Evolutionary conservation across 1,140 invertebrate genomes (phyloP).

Genomic region (Macrotrachela quadricornifera): DNA sequence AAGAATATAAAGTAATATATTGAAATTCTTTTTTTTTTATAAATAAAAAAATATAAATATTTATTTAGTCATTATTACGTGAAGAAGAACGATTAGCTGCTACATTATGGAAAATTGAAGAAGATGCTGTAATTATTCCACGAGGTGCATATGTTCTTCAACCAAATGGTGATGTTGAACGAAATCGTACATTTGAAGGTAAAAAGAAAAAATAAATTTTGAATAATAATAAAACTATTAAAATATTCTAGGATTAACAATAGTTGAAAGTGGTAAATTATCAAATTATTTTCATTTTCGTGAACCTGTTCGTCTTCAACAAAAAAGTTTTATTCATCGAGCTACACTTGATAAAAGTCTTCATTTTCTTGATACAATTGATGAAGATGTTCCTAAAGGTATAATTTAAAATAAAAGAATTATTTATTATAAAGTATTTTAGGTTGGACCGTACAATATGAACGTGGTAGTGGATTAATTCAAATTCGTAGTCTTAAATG

Average conservation of each 20-base stretch:
- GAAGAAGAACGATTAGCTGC: conserved; percentile 29
- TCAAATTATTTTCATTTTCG: conserved; percentile 30
- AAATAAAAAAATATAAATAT: neutral
- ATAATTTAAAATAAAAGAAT: too few relatives aligned
- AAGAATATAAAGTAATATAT: conserved; percentile 10
- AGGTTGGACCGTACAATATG: conserved; percentile 28
- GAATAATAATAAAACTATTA: neutral
- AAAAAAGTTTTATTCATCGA: conserved; percentile 21
- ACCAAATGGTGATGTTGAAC: conserved; percentile 21
- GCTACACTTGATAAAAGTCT: conserved; percentile 28
- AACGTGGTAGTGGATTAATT: conserved; percentile 26
- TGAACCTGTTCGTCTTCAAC: conserved; percentile 17
- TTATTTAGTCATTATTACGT: conserved; percentile 24
- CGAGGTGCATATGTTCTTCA: conserved; percentile 23
- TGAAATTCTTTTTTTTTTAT: neutral
- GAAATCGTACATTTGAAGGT: conserved; percentile 31
- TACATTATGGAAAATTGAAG: conserved; percentile 26
- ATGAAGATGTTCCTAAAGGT: conserved; percentile 30
- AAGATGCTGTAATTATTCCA: conserved; percentile 27
- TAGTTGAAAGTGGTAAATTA: conserved; percentile 26
- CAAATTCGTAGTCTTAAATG: conserved; percentile 26
- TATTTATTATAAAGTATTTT: too few relatives aligned
- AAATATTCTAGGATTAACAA: conserved; percentile 17
- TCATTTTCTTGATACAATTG: conserved; percentile 29
- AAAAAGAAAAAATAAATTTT: neutral